Conservation (phyloP, 2,113 vertebrate genomes). For the Thamnaconus septentrionalis region DNA sequence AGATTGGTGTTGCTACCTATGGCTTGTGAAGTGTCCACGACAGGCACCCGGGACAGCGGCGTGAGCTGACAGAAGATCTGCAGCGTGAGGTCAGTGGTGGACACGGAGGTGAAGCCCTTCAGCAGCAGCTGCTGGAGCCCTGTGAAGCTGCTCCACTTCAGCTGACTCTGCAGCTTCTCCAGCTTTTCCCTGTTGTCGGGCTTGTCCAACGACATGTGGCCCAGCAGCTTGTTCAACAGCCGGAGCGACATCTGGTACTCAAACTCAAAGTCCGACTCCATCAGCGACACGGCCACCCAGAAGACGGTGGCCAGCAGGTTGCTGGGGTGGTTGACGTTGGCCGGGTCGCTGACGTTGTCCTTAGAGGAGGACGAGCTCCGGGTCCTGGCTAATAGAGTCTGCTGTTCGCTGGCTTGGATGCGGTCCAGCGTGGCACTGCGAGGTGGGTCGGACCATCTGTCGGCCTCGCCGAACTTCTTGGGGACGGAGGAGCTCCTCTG, state of each 20-base stretch:
- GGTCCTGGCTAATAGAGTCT: constrained; percentile 78
- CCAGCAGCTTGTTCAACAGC: constrained; percentile 88
- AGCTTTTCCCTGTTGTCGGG: constrained; percentile 91
- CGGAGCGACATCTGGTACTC: constrained; percentile 94
- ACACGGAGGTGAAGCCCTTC: constrained; percentile 93
- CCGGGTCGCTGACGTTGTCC: constrained; percentile 82
- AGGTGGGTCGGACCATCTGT: constrained; percentile 87
- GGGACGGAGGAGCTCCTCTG: constrained; percentile 95
- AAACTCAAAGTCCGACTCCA: constrained; percentile 99
- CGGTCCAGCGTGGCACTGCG: constrained; percentile 93
- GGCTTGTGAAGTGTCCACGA: constrained; percentile 93
- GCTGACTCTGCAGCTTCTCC: constrained; percentile 92
- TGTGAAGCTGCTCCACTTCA: constrained; percentile 91
- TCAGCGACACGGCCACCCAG: constrained; percentile 94
- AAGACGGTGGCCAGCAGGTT: constrained; percentile 94
- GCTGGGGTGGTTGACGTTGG: constrained; percentile 88
- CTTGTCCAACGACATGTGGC: constrained; percentile 89
- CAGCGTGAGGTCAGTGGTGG: constrained; percentile 91
- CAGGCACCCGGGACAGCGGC: constrained; percentile 88
- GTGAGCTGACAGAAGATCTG: constrained; percentile 95
- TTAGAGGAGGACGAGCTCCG: constrained; percentile 76
- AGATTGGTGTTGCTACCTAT: constrained; percentile 78
- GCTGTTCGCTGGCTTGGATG: constrained; percentile 89
- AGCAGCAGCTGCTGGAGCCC: constrained; percentile 94
- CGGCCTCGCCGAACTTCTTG: constrained; percentile 89